Evolutionary conservation across 1,140 invertebrate species (phyloP).

Genomic region (Semibalanus balanoides): DNA sequence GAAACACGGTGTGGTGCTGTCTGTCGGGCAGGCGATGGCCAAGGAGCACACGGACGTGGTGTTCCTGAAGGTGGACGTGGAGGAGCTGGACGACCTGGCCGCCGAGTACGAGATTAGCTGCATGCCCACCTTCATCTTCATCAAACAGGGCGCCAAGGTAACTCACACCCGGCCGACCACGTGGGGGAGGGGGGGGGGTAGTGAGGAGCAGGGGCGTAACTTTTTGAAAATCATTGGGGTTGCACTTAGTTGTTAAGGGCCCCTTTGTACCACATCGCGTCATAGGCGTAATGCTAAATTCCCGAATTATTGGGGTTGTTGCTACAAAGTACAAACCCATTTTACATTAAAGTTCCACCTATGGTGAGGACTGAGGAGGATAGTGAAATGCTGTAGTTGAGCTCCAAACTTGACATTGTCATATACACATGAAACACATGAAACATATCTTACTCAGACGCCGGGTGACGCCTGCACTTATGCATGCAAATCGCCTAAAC

Average conservation of each 20-base stretch:
- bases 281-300: too few species aligned
- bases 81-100: conserved; percentile 73
- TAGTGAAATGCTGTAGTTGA: not conserved
- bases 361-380: not conserved
- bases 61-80: conserved; percentile 57
- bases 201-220: not conserved
- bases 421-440: not conserved
- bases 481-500: not conserved
- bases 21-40: conserved; percentile 45
- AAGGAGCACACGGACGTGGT: conserved; percentile 38
- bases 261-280: too few species aligned
- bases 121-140: conserved; percentile 87
- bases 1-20: too few species aligned
- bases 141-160: conserved; percentile 60
- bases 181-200: conserved; percentile 35
- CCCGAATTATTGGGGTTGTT: too few species aligned
- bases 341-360: too few species aligned
- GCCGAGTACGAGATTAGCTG: conserved; percentile 62
- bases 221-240: too few species aligned
- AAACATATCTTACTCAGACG: not conserved
- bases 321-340: not conserved
- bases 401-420: not conserved
- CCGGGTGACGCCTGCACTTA: not conserved
- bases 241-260: too few species aligned
- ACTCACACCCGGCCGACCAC: too few species aligned